Percentiles rank a stretch among this genome's conserved stretches.
phyloP scores from a whole-genome alignment of 2,888 invertebrate genomes.

The Biston betularia region DNA sequence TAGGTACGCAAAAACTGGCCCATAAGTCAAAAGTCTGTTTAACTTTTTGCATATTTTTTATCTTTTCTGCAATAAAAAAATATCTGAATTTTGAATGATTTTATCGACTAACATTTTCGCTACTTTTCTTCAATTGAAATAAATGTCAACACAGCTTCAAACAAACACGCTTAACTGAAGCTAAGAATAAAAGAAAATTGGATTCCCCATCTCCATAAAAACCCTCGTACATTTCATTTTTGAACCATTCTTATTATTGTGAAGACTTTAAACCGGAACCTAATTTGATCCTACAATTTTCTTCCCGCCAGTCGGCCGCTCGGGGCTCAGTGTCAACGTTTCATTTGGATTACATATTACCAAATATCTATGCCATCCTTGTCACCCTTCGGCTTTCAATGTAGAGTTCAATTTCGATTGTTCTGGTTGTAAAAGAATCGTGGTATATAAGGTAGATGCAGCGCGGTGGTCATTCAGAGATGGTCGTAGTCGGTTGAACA shows the following conservation, averaged over 20 bases:
- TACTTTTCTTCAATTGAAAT: slow-evolving; percentile 11
- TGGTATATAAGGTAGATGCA: slow-evolving; percentile 61
- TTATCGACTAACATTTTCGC: not conserved
- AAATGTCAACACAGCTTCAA: slow-evolving; percentile 16
- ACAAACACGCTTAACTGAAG: slow-evolving; percentile 29
- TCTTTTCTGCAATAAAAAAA: no score
- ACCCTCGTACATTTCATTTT: slow-evolving; percentile 62
- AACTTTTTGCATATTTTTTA: no score
- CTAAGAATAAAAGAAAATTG: slow-evolving; percentile 45
- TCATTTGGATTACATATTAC: slow-evolving; percentile 75
- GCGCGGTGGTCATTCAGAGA: slow-evolving; percentile 74
- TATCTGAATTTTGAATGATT: no score
- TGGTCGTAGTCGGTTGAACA: slow-evolving; percentile 68
- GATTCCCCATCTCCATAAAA: slow-evolving; percentile 42
- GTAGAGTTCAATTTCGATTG: slow-evolving; percentile 48
- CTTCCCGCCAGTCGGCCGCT: slow-evolving; percentile 62
- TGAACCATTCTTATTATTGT: slow-evolving; percentile 71
- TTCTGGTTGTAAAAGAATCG: slow-evolving; percentile 27
- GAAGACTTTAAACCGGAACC: slow-evolving; percentile 69
- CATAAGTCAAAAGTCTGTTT: no score
- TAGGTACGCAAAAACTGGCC: no score
- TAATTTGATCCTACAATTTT: slow-evolving; percentile 82
- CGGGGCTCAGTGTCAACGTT: slow-evolving; percentile 80
- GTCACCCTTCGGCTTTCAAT: slow-evolving; percentile 33
- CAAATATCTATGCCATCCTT: slow-evolving; percentile 45